Conservation (phyloP, 2,797 vertebrate genomes). For the Dendrocincla fuliginosa region DNA sequence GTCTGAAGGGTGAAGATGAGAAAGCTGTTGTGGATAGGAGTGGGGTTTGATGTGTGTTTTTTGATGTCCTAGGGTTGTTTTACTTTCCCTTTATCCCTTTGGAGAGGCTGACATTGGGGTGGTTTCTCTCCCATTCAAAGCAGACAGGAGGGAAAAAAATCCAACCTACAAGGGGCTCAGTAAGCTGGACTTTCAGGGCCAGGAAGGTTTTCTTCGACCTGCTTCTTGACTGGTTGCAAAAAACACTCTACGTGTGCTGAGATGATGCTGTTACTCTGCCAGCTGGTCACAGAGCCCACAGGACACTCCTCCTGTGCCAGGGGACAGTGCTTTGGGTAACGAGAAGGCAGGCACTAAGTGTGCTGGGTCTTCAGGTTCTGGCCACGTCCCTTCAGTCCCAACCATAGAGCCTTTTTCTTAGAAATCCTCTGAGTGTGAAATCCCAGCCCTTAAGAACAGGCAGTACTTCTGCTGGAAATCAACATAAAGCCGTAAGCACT, state of each 20-base stretch:
- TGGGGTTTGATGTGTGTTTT: background rate
- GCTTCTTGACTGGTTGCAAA: background rate
- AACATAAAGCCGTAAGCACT: background rate
- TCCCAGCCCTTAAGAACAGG: background rate
- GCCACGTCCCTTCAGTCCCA: background rate
- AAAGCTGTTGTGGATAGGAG: background rate
- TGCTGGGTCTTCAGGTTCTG: fast-evolving
- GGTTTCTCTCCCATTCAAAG: background rate
- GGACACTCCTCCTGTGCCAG: background rate
- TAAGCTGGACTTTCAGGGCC: background rate
- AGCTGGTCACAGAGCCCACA: background rate
- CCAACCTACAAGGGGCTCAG: background rate
- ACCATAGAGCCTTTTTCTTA: background rate
- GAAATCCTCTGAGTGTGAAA: background rate
- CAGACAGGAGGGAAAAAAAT: background rate
- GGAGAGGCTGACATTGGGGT: background rate
- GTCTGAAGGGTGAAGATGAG: background rate
- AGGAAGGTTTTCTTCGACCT: background rate
- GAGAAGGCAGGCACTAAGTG: fast-evolving
- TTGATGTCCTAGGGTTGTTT: background rate
- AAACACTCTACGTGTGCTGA: background rate
- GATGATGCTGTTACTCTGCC: background rate
- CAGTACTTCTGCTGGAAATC: background rate
- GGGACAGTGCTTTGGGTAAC: background rate
- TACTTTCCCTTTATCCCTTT: background rate